Evolutionary conservation across 1,140 invertebrate genomes (phyloP).

Genomic region (Drosophila novamexicana): DNA sequence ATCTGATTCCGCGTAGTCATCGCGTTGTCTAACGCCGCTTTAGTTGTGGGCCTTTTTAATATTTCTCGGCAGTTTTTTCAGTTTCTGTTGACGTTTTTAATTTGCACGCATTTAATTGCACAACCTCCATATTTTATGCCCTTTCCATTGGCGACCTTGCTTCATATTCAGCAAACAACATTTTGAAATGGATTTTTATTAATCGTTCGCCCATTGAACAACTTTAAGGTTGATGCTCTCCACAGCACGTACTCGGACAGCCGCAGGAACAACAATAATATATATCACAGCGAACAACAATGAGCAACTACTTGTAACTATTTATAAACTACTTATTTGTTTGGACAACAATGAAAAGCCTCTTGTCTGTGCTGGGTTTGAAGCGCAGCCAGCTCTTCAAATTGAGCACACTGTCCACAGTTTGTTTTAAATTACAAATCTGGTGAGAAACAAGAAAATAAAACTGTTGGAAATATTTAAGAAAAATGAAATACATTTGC

Average conservation of each 20-base stretch:
- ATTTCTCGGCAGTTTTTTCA: constrained; percentile 10
- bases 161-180: constrained; percentile 34
- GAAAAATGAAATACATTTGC: no score
- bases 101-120: constrained; percentile 61
- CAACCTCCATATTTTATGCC: constrained; percentile 36
- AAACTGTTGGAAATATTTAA: no score
- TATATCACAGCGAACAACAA: not conserved
- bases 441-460: not conserved
- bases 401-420: constrained; percentile 18
- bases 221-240: constrained; percentile 39
- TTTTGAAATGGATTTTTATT: constrained; percentile 39
- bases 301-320: constrained; percentile 25
- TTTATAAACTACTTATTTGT: constrained; percentile 30
- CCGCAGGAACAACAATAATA: constrained; percentile 1
- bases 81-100: constrained; percentile 55
- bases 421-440: not conserved
- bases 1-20: constrained; percentile 54
- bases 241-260: constrained; percentile 23
- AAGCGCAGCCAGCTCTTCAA: constrained; percentile 2
- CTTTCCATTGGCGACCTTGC: constrained; percentile 57
- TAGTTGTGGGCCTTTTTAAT: constrained; percentile 3
- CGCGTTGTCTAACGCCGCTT: constrained; percentile 9
- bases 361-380: constrained; percentile 7
- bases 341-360: constrained; percentile 19
- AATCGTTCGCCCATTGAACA: constrained; percentile 27